Conservation (phyloP, 2,113 vertebrate genomes). For the Haemorhous mexicanus region DNA sequence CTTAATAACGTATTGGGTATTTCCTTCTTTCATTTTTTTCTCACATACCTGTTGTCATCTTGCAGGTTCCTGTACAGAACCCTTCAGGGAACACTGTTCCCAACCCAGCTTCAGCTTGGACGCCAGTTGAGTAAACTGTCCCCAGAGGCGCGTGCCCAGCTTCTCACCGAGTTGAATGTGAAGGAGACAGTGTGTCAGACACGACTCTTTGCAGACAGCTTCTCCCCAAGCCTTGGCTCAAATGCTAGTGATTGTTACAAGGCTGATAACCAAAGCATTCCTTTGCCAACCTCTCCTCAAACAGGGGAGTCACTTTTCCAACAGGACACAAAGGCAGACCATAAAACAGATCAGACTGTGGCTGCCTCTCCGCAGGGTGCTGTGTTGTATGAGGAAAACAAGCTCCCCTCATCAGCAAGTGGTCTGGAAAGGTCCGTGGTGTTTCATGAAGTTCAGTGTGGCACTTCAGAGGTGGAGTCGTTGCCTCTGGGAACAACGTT, state of each 20-base stretch:
- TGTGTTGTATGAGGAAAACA: background rate
- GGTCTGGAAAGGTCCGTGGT: conserved; percentile 45
- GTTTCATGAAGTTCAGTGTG: conserved; percentile 23
- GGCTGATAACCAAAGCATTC: background rate
- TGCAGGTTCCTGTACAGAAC: conserved; percentile 89
- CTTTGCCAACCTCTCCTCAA: background rate
- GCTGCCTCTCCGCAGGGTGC: background rate
- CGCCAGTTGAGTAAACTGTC: conserved; percentile 80
- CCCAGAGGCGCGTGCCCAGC: conserved; percentile 62
- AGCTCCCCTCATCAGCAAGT: background rate
- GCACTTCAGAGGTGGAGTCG: background rate
- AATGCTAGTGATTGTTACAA: background rate
- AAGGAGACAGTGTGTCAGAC: background rate
- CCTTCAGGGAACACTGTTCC: conserved; percentile 88
- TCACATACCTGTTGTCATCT: background rate
- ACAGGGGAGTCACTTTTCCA: background rate
- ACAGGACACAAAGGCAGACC: background rate
- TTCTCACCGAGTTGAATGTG: conserved; percentile 51
- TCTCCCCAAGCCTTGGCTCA: background rate
- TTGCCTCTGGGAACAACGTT: conserved; percentile 4
- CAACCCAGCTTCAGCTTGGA: conserved; percentile 87
- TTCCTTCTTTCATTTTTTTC: background rate
- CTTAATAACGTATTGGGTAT: background rate
- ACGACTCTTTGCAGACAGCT: background rate
- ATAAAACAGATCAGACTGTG: background rate